A percentile compares a stretch with the other conserved stretches of the same genome.
These are phyloP conservation scores for Seriola aureovittata DNA, from an alignment of 2,113 vertebrate species.

Conservation along the genomic window DNA sequence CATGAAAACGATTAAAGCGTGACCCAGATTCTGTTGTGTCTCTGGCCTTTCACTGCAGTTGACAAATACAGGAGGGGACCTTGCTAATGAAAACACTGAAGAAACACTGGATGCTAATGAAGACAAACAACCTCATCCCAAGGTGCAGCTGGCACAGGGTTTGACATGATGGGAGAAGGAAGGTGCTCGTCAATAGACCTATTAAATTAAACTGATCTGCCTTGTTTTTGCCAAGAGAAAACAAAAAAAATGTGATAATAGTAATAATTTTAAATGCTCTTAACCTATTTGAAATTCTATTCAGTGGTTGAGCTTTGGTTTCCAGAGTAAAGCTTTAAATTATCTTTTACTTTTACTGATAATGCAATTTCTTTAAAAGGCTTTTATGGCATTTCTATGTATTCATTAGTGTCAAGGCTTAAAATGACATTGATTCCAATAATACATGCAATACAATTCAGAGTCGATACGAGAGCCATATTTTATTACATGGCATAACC, in stretches of 20 bases:
- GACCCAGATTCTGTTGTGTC: constrained; percentile 82
- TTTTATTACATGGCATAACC: constrained; percentile 25
- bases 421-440: constrained; percentile 10
- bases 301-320: constrained; percentile 49
- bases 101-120: constrained; percentile 79
- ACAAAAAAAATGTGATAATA: neutral
- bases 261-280: neutral
- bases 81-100: constrained; percentile 72
- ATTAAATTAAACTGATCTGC: constrained; percentile 22
- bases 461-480: constrained; percentile 9
- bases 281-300: constrained; percentile 29
- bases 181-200: constrained; percentile 42
- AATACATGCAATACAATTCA: constrained; percentile 17
- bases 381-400: constrained; percentile 40
- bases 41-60: constrained; percentile 76
- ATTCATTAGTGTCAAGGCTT: constrained; percentile 50
- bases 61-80: constrained; percentile 76
- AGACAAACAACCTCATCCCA: constrained; percentile 72
- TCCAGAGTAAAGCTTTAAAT: constrained; percentile 39
- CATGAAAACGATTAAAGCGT: constrained; percentile 82
- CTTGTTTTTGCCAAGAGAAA: neutral
- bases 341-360: constrained; percentile 25
- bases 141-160: constrained; percentile 69
- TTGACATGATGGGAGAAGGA: constrained; percentile 49
- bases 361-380: constrained; percentile 45